Percentiles rank a stretch among this genome's conserved stretches.
phyloP scores from a whole-genome alignment of 2,797 vertebrate genomes.

The Bradypodion ventrale region DNA sequence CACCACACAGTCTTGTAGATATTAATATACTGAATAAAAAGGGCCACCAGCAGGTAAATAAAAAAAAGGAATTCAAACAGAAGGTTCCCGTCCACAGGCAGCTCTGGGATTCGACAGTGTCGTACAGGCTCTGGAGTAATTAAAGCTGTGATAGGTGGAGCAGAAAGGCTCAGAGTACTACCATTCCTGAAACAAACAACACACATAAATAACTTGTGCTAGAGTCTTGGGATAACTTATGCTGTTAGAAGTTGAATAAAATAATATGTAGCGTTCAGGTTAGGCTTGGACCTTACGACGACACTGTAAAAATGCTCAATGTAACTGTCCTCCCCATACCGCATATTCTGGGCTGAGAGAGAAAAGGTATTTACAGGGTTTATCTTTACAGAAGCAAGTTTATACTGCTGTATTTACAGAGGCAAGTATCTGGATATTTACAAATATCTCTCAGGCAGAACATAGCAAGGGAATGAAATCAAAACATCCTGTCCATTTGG shows the following conservation, averaged over 20 bases:
- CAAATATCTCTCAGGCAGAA: background rate
- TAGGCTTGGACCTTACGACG: background rate
- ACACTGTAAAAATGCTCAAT: background rate
- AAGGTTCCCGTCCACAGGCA: conserved; percentile 91
- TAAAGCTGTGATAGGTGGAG: conserved; percentile 92
- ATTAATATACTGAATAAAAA: conserved; percentile 98
- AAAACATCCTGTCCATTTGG: background rate
- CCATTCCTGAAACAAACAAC: conserved; percentile 84
- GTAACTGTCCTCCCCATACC: background rate
- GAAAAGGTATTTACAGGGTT: background rate
- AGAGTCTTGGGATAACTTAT: background rate
- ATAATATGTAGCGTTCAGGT: background rate
- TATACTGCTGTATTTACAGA: background rate
- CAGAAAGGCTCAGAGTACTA: conserved; percentile 88
- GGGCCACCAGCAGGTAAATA: conserved; percentile 93
- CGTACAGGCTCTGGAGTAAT: conserved; percentile 95
- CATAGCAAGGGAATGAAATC: background rate
- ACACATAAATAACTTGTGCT: conserved; percentile 40
- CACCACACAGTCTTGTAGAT: conserved; percentile 99
- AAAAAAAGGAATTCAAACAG: conserved; percentile 98
- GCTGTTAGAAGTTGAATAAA: background rate
- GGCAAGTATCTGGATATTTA: background rate
- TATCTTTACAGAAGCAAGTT: background rate
- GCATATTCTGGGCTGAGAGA: background rate
- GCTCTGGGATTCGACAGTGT: conserved; percentile 93